phyloP scores from a whole-genome alignment of 2,797 vertebrate genomes.

The Mergus octosetaceus region DNA sequence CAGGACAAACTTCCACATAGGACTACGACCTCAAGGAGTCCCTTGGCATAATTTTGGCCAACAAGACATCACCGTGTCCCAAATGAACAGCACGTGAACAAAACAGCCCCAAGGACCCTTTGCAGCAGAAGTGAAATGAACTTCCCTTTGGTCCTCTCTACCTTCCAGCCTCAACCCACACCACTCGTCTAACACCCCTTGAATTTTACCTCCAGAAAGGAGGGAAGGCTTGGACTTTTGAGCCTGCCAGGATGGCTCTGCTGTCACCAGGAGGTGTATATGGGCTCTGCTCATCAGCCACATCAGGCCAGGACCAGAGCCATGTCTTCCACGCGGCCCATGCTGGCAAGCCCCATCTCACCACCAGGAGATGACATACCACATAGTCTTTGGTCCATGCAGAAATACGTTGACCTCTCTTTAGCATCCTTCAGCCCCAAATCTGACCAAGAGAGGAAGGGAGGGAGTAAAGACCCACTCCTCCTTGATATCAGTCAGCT shows the following conservation, averaged over 20 bases:
- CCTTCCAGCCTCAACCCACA: not conserved
- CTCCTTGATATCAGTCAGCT: not conserved
- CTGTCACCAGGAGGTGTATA: not conserved
- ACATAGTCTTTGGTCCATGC: not conserved
- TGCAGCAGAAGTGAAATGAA: not conserved
- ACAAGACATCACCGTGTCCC: not conserved
- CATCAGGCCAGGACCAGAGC: not conserved
- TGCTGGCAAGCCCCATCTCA: too few species aligned
- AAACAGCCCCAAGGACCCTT: not conserved
- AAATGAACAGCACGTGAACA: fast-evolving
- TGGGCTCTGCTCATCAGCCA: not conserved
- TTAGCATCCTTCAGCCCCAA: not conserved
- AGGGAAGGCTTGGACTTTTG: not conserved
- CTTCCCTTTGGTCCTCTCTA: not conserved
- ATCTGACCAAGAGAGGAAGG: not conserved
- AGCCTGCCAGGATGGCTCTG: not conserved
- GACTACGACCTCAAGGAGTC: not conserved
- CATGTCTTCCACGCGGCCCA: not conserved
- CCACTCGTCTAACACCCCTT: not conserved
- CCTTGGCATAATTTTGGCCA: not conserved
- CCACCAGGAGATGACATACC: not conserved
- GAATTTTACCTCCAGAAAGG: too few species aligned
- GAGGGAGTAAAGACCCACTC: not conserved
- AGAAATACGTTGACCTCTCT: not conserved
- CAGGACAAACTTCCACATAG: not conserved